Evolutionary conservation across 2,888 invertebrate species (phyloP).

Genomic region (Platerodrilus igneus): DNA sequence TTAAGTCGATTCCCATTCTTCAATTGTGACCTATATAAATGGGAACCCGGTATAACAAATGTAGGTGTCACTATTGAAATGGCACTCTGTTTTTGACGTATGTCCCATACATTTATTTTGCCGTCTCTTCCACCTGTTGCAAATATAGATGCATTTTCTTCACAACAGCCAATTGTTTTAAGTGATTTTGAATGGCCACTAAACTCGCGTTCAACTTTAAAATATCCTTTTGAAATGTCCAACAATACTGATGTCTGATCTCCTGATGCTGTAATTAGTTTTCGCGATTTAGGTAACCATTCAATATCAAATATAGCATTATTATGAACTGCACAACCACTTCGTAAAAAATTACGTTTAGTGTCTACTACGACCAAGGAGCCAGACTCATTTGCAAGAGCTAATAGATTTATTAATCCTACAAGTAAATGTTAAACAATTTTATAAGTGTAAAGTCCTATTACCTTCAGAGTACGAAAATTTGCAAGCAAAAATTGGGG

Average conservation of each 20-base stretch:
- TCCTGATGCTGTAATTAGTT: slow-evolving; percentile 78
- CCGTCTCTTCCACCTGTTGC: slow-evolving; percentile 88
- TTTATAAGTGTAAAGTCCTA: too few species aligned
- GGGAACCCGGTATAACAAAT: slow-evolving; percentile 66
- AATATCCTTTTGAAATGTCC: slow-evolving; percentile 56
- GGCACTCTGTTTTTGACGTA: slow-evolving; percentile 47
- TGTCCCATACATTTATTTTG: slow-evolving; percentile 82
- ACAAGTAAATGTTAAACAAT: slow-evolving; percentile 22
- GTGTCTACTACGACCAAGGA: slow-evolving; percentile 59
- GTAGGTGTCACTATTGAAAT: slow-evolving; percentile 55
- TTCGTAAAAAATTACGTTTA: slow-evolving; percentile 21
- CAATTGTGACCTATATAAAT: slow-evolving; percentile 54
- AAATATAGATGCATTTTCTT: slow-evolving; percentile 68
- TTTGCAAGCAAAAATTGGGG: slow-evolving; percentile 76
- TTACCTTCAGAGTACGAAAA: slow-evolving; percentile 57
- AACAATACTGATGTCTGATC: slow-evolving; percentile 80
- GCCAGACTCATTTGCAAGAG: slow-evolving; percentile 84
- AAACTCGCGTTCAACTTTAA: slow-evolving; percentile 55
- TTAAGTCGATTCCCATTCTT: slow-evolving; percentile 44
- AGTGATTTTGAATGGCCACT: slow-evolving; percentile 76
- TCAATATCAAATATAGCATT: slow-evolving; percentile 88
- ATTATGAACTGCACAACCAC: slow-evolving; percentile 63
- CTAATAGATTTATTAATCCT: slow-evolving; percentile 67
- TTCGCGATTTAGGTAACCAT: slow-evolving; percentile 75
- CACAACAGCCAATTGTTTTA: slow-evolving; percentile 73